These are phyloP conservation scores for Anthonomus grandis DNA, from an alignment of 1,140 invertebrate genomes.

Conservation along the genomic window DNA sequence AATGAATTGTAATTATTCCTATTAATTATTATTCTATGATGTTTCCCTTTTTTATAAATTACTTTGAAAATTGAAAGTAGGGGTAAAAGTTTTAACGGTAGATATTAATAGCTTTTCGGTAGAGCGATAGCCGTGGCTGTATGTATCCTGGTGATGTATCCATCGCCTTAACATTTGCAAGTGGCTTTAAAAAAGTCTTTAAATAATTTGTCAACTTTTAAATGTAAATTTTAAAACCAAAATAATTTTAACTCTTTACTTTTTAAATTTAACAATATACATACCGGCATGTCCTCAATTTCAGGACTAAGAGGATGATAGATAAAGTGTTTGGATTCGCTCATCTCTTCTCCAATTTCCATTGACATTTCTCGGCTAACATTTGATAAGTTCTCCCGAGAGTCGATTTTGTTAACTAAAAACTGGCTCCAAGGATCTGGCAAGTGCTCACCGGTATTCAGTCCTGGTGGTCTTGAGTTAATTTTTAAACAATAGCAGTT, in stretches of 20 bases:
- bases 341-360: constrained; percentile 53
- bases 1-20: too few species aligned
- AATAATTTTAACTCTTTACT: constrained; percentile 24
- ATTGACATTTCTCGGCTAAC: constrained; percentile 30
- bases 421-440: constrained; percentile 84
- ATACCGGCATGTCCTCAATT: constrained; percentile 46
- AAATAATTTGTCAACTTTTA: too few species aligned
- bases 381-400: constrained; percentile 33
- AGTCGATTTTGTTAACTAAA: constrained; percentile 39
- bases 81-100: too few species aligned
- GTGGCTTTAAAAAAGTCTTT: too few species aligned
- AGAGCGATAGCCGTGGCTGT: too few species aligned
- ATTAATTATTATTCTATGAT: too few species aligned
- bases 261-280: constrained; percentile 24
- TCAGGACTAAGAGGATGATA: constrained; percentile 65
- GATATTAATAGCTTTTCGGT: too few species aligned
- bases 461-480: constrained; percentile 69
- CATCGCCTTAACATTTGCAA: too few species aligned
- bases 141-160: too few species aligned
- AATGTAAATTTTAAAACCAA: too few species aligned
- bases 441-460: constrained; percentile 57
- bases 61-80: too few species aligned
- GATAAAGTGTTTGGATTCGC: constrained; percentile 40
- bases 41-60: too few species aligned
- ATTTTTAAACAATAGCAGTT: constrained; percentile 86